Evolutionary conservation across 2,888 invertebrate genomes (phyloP).

Genomic region (Plagodis pulveraria): DNA sequence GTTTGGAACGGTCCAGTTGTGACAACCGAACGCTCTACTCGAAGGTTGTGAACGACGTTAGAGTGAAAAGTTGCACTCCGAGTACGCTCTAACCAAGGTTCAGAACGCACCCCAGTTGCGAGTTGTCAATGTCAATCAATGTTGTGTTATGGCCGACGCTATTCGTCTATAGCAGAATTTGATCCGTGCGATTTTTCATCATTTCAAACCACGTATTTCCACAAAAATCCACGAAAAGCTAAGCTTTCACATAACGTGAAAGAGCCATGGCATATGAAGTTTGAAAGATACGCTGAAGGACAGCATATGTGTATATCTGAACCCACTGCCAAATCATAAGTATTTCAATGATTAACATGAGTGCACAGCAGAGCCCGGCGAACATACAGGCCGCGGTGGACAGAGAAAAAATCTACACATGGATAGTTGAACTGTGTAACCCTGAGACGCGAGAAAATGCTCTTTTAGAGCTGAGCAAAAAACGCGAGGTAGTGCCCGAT

Average conservation of each 20-base stretch:
- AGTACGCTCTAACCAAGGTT: no score
- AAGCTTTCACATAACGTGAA: conserved; percentile 2
- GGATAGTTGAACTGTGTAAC: conserved; percentile 96
- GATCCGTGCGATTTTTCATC: no score
- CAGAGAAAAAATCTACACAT: conserved; percentile 95
- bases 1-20: no score
- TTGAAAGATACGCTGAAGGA: conserved; percentile 41
- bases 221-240: neutral
- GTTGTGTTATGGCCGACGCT: no score
- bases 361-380: conserved; percentile 91
- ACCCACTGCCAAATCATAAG: conserved; percentile 44
- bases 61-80: no score
- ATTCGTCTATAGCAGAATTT: no score
- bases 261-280: conserved; percentile 33
- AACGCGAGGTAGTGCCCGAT: conserved; percentile 94
- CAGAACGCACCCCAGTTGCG: no score
- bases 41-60: no score
- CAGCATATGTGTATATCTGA: conserved; percentile 47
- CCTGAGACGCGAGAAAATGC: conserved; percentile 98
- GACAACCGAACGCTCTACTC: no score
- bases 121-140: no score
- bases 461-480: conserved; percentile 95
- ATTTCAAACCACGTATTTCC: neutral
- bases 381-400: conserved; percentile 90
- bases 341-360: conserved; percentile 84